Base-by-base conservation (phyloP, 1,140 invertebrate genomes). In the Drosophila micromelanica region DNA sequence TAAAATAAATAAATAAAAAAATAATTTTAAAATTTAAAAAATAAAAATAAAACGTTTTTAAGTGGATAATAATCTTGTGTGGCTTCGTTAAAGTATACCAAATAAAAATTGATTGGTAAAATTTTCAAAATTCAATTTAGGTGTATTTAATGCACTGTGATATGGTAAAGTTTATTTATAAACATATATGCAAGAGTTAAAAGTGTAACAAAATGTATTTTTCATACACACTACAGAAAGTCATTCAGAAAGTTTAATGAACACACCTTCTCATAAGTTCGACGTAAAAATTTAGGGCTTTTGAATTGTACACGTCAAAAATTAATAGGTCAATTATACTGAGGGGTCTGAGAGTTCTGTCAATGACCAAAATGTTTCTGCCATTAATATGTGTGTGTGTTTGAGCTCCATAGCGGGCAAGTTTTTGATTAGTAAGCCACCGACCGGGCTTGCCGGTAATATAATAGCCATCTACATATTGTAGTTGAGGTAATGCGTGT, bases 261-360 rank as follows among this genome's bases (percentile, higher is more conserved):
- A n/a, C 0, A 52, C 42, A 32, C 13, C 15, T n/a, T 32, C 32
- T 51, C 46, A 62, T 51, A 67, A 73, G 64, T 52, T 48, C 11
- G 32, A 70, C 13, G 51, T 43, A 42, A 57, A 60, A 71, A 64
- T 56, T 49, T 30, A 17, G 17, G 23, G 17, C 40, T 49, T 42
- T 70, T 61, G 46, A 70, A 76, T 68, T 59, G 32, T 51, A 38
- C 12, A 80, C 62, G 81, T 78, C 69, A 51, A 59, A 80, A 86
- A 67, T 86, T 87, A 86, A 86, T 87, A 78, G 81, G 81, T 86
- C 75, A 87, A 57, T 78, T 65, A 60, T 81, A 62, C 56, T 62
- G 27, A 13, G 42, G 62, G 59, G 62, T 12, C 40, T 9, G 49
- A 60, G 3, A 45, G 46, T 23, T 49, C 38, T 40, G 9, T 40